Conservation (phyloP, 2,797 vertebrate genomes). For the Corythornis leucogaster region DNA sequence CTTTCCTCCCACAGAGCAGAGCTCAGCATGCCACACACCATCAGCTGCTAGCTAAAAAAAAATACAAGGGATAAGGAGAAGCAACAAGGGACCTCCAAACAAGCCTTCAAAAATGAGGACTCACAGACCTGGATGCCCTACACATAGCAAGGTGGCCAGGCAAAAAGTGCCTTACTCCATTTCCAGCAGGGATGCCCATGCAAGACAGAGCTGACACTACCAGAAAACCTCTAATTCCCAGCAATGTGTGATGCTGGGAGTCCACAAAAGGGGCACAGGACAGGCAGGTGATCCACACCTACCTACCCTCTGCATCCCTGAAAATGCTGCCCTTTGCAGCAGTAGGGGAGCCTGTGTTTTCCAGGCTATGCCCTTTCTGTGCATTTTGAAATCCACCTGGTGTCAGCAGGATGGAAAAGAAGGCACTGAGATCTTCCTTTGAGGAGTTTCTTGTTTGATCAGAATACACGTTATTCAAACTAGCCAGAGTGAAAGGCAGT, state of each 20-base stretch:
- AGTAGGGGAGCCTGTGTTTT: not conserved
- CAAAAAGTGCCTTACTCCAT: not conserved
- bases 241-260: not conserved
- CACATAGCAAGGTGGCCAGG: rapidly evolving
- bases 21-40: rapidly evolving
- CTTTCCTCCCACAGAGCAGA: not conserved
- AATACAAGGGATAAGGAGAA: not conserved
- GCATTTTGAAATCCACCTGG: conserved; percentile 1
- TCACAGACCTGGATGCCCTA: not conserved
- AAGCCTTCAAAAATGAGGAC: not conserved
- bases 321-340: not conserved
- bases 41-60: not conserved
- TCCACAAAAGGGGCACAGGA: rapidly evolving
- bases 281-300: not conserved
- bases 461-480: conserved; percentile 62
- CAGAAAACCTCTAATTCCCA: not conserved
- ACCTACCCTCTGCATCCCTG: not conserved
- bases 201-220: not conserved
- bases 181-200: rapidly evolving
- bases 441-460: conserved; percentile 67
- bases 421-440: not conserved
- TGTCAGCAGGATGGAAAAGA: not conserved
- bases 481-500: conserved; percentile 62
- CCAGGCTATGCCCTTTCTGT: not conserved
- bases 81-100: not conserved